Evolutionary conservation across 2,888 invertebrate species (phyloP), one percentile per base, ranked within the genome.

Genomic region (Balanococcus diminutus): DNA sequence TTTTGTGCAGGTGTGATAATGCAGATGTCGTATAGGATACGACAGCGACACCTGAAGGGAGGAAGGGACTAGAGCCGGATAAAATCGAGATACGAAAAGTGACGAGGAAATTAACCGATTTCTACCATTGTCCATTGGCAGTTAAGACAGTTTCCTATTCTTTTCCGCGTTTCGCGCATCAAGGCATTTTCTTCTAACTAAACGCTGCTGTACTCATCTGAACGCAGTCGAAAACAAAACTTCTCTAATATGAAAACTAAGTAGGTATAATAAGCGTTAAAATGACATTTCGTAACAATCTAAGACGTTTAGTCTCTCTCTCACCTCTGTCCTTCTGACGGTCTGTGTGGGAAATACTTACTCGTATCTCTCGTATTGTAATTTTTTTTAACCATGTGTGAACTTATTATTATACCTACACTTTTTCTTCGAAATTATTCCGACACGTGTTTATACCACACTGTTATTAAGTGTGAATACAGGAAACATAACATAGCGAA

Each of bases 121-220:
- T 72, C 31, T 28, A 72, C 72, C 72, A 72, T 72, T 72, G 72
- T 72, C 72, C 72, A 72, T 72, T 72, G 56, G 16, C n/a, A n/a
- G n/a, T n/a, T n/a, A n/a, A n/a, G n/a, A n/a, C 31, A 11, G 72
- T 72, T 72, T 72, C 72, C 31, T 56, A 31, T 72, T 72, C 72
- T 72, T 72, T 72, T 72, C 72, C 72, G 72, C 72, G 31, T 72
- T 72, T 72, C 72, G 31, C 72, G 72, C 72, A 72, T 72, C 72
- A 72, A 72, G 72, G 72, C 72, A 72, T 72, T 72, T 72, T 72
- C 31, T 31, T 5, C 16, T 72, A 42, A 42, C 3, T 42, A 42
- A 11, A 36, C 36, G 36, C 36, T 36, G 3, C 36, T 36, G 36
- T 36, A 36, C 42, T 16, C 42, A 14, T 4, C 56, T n/a, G 56